Conservation (phyloP, 2,888 invertebrate species). For the Tigriopus californicus region DNA sequence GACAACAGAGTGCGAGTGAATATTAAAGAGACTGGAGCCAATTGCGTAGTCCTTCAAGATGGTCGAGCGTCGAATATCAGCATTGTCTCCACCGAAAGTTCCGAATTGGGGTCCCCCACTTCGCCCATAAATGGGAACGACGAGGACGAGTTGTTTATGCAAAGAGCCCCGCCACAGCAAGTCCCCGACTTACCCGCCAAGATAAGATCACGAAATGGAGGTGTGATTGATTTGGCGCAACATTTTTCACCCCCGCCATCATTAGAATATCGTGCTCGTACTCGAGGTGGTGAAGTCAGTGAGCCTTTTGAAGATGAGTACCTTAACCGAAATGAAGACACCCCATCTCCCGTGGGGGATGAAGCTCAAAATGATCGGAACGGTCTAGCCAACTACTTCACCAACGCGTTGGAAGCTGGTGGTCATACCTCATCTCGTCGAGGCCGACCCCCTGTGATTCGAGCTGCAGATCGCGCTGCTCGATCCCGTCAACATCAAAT, state of each 20-base stretch:
- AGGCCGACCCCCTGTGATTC: slow-evolving; percentile 10
- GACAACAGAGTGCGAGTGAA: slow-evolving; percentile 2
- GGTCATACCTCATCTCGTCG: slow-evolving; percentile 8
- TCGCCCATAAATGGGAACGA: background rate
- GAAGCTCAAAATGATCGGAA: background rate
- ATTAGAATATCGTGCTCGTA: background rate
- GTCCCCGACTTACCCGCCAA: slow-evolving; percentile 5
- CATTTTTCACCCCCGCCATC: background rate
- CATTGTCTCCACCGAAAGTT: slow-evolving; percentile 15
- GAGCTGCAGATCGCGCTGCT: background rate
- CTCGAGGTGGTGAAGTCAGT: slow-evolving; percentile 1
- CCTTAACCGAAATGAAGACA: background rate
- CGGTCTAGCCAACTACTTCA: slow-evolving; percentile 19
- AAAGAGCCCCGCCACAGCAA: background rate
- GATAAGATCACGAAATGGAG: background rate
- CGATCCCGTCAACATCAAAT: background rate
- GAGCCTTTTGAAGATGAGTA: background rate
- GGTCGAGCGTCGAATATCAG: slow-evolving; percentile 13
- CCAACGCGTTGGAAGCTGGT: slow-evolving; percentile 27
- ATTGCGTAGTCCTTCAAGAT: slow-evolving; percentile 10
- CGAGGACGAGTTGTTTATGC: background rate
- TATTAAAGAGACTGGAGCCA: background rate
- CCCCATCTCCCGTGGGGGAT: background rate
- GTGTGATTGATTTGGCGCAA: background rate
- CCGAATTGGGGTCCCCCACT: slow-evolving; percentile 3